Evolutionary conservation across 1,140 invertebrate genomes (phyloP).

Genomic region (Palaemon carinicauda): DNA sequence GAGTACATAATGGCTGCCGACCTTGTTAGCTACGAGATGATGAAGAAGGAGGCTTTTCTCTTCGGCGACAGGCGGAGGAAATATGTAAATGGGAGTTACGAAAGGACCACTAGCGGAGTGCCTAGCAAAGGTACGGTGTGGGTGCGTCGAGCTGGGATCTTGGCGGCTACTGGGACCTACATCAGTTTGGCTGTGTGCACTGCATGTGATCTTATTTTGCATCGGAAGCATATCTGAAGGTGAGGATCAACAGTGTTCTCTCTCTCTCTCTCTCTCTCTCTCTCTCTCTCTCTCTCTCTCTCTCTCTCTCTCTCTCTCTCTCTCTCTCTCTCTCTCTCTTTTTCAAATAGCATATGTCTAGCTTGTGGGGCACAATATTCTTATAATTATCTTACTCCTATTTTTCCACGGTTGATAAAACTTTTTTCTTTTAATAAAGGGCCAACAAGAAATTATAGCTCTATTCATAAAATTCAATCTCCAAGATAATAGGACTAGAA

Average conservation of each 20-base stretch:
- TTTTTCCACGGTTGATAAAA: too few species aligned
- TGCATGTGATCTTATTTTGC: slow-evolving; percentile 35
- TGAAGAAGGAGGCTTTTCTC: background rate
- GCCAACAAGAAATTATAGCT: too few species aligned
- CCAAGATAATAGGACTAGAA: too few species aligned
- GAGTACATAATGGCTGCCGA: background rate
- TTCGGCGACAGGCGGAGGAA: background rate
- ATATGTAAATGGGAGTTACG: background rate
- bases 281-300: background rate
- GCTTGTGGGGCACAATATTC: background rate
- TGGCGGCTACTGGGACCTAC: slow-evolving; percentile 26
- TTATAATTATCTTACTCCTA: too few species aligned
- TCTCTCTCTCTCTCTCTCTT: background rate
- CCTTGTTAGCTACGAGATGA: background rate
- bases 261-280: background rate
- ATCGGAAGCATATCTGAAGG: slow-evolving; percentile 41
- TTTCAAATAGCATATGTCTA: background rate
- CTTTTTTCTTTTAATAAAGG: too few species aligned
- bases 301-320: background rate
- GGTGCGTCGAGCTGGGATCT: slow-evolving; percentile 11
- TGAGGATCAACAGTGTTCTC: background rate
- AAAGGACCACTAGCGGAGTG: background rate
- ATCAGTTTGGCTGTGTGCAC: slow-evolving; percentile 27
- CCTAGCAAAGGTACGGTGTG: background rate
- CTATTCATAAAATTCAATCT: too few species aligned